Percentiles rank a stretch among this genome's conserved stretches.
phyloP scores from a whole-genome alignment of 2,113 vertebrate species.

The Otus sunia region DNA sequence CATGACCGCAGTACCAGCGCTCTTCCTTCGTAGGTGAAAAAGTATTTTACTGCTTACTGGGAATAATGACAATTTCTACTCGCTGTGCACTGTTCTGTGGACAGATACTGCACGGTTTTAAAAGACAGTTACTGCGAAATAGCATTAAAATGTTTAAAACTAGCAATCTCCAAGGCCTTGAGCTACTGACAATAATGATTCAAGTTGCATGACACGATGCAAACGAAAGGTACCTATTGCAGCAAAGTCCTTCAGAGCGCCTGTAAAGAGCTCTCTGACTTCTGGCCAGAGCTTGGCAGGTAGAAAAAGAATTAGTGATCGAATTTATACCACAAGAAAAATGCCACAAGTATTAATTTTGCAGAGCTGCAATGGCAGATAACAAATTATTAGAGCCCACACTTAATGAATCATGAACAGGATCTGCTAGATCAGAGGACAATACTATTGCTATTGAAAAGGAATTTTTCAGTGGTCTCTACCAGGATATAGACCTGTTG shows the following conservation, averaged over 20 bases:
- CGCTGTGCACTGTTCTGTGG: not conserved
- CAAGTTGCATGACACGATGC: not conserved
- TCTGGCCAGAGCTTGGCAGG: not conserved
- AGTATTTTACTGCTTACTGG: not conserved
- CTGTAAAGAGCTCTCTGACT: not conserved
- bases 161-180: not conserved
- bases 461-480: not conserved
- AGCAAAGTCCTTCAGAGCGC: not conserved
- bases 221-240: not conserved
- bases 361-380: not conserved
- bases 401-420: not conserved
- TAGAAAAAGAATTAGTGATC: not conserved
- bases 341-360: not conserved
- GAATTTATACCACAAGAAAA: not conserved
- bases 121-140: not conserved
- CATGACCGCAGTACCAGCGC: not conserved
- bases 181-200: not conserved
- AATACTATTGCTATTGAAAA: not conserved
- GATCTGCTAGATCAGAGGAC: not conserved
- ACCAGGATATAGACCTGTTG: not conserved
- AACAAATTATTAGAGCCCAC: not conserved
- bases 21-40: not conserved
- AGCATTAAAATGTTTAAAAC: not conserved
- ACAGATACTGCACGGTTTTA: not conserved
- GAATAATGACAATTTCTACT: not conserved